phyloP scores from a whole-genome alignment of 1,140 invertebrate genomes.

The Pachyrhynchus sulphureomaculatus region DNA sequence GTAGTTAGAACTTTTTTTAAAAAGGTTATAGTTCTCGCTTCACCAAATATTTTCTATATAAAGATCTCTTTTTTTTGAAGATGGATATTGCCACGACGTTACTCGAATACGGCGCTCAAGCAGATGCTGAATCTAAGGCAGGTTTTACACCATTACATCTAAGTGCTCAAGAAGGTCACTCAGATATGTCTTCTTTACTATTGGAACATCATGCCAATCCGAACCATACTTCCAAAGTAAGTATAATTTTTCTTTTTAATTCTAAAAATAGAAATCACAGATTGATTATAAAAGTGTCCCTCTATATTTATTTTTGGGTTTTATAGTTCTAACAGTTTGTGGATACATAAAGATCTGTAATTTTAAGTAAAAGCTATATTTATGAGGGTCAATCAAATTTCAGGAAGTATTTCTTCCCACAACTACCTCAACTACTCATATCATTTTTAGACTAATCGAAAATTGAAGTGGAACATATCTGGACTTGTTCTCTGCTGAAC shows the following conservation, averaged over 20 bases:
- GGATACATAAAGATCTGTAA: no score
- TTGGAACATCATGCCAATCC: slow-evolving; percentile 79
- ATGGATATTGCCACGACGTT: slow-evolving; percentile 91
- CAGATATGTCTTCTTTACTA: slow-evolving; percentile 81
- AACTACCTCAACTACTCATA: no score
- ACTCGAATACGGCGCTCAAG: slow-evolving; percentile 87
- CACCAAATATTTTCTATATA: neutral
- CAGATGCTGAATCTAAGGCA: slow-evolving; percentile 80
- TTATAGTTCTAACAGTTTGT: no score
- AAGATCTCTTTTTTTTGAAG: slow-evolving; percentile 48
- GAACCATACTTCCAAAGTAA: slow-evolving; percentile 74
- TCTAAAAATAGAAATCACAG: no score
- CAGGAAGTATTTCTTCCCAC: no score
- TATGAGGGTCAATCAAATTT: no score
- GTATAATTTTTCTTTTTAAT: slow-evolving; percentile 1
- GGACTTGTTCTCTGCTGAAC: no score
- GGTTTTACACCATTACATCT: slow-evolving; percentile 92
- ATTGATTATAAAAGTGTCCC: no score
- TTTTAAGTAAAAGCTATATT: no score
- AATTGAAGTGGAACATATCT: no score
- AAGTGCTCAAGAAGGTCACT: slow-evolving; percentile 92
- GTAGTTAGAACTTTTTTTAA: neutral
- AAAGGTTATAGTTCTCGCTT: neutral
- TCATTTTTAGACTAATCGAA: no score
- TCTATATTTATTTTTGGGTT: no score